Percentiles rank a stretch among this genome's conserved stretches.
These are phyloP conservation scores for Cephalopholis sonnerati DNA, from an alignment of 2,113 vertebrate genomes.

Conservation along the genomic window DNA sequence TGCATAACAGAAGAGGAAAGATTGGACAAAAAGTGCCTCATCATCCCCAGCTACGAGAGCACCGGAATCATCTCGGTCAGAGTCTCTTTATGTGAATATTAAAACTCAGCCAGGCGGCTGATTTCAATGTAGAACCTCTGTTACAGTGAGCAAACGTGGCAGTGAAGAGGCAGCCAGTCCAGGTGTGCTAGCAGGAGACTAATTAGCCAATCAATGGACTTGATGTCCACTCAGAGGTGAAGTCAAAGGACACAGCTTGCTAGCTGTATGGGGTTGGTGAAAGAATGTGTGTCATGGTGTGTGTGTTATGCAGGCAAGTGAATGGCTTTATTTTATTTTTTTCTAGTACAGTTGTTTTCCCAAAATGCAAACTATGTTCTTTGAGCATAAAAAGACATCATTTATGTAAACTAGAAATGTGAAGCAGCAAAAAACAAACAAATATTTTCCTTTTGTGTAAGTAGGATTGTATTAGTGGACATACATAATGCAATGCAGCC, in stretches of 20 bases:
- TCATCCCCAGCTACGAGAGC: not conserved
- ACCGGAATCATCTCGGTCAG: conserved; percentile 23
- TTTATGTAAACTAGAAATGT: not conserved
- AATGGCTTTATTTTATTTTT: not conserved
- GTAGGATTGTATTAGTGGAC: not conserved
- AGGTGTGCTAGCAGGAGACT: conserved; percentile 39
- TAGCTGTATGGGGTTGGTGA: not conserved
- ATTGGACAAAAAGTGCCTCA: not conserved
- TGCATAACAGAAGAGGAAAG: not conserved
- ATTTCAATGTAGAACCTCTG: not conserved
- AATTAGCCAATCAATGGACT: conserved; percentile 29
- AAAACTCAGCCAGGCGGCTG: conserved; percentile 45
- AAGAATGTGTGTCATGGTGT: not conserved
- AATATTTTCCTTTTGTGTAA: not conserved
- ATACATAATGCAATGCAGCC: not conserved
- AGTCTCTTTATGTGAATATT: conserved; percentile 66
- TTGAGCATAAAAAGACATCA: not conserved
- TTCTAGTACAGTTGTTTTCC: not conserved
- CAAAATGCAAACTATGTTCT: not conserved
- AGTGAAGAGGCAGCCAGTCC: conserved; percentile 9
- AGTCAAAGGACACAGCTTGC: not conserved
- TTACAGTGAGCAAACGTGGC: conserved; percentile 43
- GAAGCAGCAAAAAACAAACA: not conserved
- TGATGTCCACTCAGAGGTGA: not conserved
- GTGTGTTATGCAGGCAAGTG: not conserved